A percentile compares a stretch with the other conserved stretches of the same genome.
phyloP scores from a whole-genome alignment of 1,140 invertebrate genomes.

The Drosophila guanche region DNA sequence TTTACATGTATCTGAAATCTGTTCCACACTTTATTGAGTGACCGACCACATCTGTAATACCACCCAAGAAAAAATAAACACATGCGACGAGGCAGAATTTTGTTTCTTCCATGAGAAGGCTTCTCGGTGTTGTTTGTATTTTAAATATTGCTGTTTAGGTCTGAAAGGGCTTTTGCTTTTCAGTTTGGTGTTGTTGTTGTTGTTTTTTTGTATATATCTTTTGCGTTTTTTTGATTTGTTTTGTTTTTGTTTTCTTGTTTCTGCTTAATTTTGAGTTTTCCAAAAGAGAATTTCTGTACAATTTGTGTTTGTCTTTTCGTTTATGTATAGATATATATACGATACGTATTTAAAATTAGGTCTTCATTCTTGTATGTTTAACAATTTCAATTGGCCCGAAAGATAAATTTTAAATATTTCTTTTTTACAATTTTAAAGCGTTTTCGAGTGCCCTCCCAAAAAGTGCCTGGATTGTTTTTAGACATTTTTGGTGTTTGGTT shows the following conservation, averaged over 20 bases:
- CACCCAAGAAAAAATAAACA: slow-evolving; percentile 28
- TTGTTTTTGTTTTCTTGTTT: slow-evolving; percentile 52
- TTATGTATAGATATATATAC: slow-evolving; percentile 27
- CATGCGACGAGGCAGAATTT: not conserved
- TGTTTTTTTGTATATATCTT: slow-evolving; percentile 36
- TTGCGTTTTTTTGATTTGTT: slow-evolving; percentile 44
- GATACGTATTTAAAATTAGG: slow-evolving; percentile 54
- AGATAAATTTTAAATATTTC: slow-evolving; percentile 50
- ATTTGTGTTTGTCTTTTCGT: slow-evolving; percentile 38
- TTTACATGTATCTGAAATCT: too few relatives aligned
- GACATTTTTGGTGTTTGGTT: slow-evolving; percentile 22
- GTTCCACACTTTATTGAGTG: too few relatives aligned
- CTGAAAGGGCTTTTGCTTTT: slow-evolving; percentile 46
- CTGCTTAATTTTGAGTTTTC: slow-evolving; percentile 59
- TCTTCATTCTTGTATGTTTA: slow-evolving; percentile 53
- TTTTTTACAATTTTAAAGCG: slow-evolving; percentile 69
- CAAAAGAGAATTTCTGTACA: slow-evolving; percentile 59
- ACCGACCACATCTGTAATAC: not conserved
- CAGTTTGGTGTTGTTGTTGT: slow-evolving; percentile 13
- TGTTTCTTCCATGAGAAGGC: slow-evolving; percentile 72
- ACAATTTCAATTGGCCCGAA: slow-evolving; percentile 73
- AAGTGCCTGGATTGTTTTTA: slow-evolving; percentile 49
- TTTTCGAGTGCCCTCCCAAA: slow-evolving; percentile 28
- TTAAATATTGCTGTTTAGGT: slow-evolving; percentile 71
- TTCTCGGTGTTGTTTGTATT: slow-evolving; percentile 76